phyloP scores from a whole-genome alignment of 2,888 invertebrate genomes.

The Aricia artaxerxes region DNA sequence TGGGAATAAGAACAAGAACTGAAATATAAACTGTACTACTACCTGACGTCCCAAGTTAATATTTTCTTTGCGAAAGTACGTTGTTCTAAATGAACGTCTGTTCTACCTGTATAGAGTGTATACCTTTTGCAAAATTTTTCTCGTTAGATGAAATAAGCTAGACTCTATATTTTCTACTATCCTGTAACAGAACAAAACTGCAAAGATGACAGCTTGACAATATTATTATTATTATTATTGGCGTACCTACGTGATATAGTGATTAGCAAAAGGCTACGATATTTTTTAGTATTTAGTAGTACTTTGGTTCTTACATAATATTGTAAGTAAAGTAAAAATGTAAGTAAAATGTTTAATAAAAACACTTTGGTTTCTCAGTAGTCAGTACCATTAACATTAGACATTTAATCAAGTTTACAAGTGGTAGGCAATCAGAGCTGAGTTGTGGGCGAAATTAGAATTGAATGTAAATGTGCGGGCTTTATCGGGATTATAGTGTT shows the following conservation, averaged over 20 bases:
- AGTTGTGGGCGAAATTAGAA: constrained; percentile 77
- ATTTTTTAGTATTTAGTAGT: no score
- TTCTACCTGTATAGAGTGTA: not conserved
- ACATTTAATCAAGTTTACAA: constrained; percentile 72
- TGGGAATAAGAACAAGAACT: not conserved
- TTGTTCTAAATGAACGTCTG: constrained; percentile 31
- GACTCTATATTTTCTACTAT: not conserved
- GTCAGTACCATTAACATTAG: constrained; percentile 20
- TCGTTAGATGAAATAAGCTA: constrained; percentile 1
- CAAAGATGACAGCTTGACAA: not conserved
- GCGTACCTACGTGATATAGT: no score
- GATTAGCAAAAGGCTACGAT: no score
- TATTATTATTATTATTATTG: no score
- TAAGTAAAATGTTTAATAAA: not conserved
- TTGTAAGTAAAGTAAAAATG: no score
- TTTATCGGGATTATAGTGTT: constrained; percentile 82
- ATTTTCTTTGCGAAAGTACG: constrained; percentile 60
- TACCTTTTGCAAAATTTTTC: not conserved
- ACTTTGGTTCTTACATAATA: no score
- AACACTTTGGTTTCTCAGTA: not conserved
- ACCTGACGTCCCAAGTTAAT: constrained; percentile 64
- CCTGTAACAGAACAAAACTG: not conserved
- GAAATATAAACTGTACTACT: constrained; percentile 30
- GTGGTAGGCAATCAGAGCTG: constrained; percentile 72
- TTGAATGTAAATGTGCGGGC: constrained; percentile 82